Conservation (phyloP, 2,888 invertebrate genomes). For the Hecatera dysodea region DNA sequence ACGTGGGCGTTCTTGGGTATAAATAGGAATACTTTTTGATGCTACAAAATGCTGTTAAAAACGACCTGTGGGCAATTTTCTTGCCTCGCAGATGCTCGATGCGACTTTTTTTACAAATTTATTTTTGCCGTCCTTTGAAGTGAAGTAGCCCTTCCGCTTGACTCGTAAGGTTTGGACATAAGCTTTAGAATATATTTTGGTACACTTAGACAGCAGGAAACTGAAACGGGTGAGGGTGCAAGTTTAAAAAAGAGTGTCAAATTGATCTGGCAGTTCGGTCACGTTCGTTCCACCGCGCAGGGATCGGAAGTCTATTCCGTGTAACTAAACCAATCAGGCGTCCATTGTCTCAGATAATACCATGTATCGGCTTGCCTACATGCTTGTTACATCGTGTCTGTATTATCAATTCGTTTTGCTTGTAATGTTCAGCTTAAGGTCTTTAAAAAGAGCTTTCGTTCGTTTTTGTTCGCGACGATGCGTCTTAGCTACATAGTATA, state of each 20-base stretch:
- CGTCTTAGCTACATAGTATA: too few relatives aligned
- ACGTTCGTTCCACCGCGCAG: constrained; percentile 77
- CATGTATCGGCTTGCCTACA: constrained; percentile 73
- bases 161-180: constrained; percentile 16
- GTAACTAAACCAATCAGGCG: constrained; percentile 88
- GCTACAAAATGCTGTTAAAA: constrained; percentile 35
- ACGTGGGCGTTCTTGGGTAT: constrained; percentile 43
- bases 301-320: constrained; percentile 83
- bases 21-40: constrained; percentile 46
- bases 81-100: constrained; percentile 27
- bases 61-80: constrained; percentile 35
- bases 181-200: constrained; percentile 37
- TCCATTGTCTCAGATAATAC: constrained; percentile 84
- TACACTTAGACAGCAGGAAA: constrained; percentile 26
- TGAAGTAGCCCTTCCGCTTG: not conserved
- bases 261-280: constrained; percentile 80
- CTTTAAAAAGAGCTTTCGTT: constrained; percentile 45
- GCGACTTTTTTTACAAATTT: constrained; percentile 45
- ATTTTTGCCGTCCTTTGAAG: not conserved
- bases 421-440: constrained; percentile 37
- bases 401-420: constrained; percentile 61
- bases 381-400: constrained; percentile 65
- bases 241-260: constrained; percentile 80
- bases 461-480: too few relatives aligned
- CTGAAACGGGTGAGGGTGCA: constrained; percentile 56